Evolutionary conservation across 1,140 invertebrate genomes (phyloP).

Genomic region (Pseudobourletiella spinata): DNA sequence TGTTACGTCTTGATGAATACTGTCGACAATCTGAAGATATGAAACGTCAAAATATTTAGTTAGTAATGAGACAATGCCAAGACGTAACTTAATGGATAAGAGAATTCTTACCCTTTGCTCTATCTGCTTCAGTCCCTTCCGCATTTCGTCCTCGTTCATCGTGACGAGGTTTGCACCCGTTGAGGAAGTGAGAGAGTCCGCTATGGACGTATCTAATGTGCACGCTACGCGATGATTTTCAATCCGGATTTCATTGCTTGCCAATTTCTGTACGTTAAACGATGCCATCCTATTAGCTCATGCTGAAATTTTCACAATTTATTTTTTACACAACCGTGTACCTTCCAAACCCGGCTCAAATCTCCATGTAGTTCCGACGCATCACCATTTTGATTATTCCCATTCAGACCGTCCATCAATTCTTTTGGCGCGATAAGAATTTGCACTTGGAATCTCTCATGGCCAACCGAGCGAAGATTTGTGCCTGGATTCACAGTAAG

Average conservation of each 20-base stretch:
- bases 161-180: constrained; percentile 9
- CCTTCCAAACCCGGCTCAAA: constrained; percentile 1
- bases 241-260: neutral
- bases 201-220: constrained; percentile 9
- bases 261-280: neutral
- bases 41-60: neutral
- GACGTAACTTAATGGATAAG: constrained; percentile 49
- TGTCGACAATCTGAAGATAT: constrained; percentile 11
- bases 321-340: neutral
- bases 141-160: constrained; percentile 29
- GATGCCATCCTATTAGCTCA: neutral
- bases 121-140: constrained; percentile 22
- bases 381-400: neutral
- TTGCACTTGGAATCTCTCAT: constrained; percentile 33
- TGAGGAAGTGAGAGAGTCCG: neutral
- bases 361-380: neutral
- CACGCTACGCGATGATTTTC: constrained; percentile 24
- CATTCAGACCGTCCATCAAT: neutral
- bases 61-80: neutral
- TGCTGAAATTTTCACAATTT: neutral
- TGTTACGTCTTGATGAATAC: neutral
- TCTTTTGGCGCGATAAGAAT: constrained; percentile 16
- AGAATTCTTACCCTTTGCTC: constrained; percentile 56
- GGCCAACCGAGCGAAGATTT: neutral
- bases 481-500: constrained; percentile 18